Evolutionary conservation across 2,888 invertebrate species (phyloP), one percentile per base, ranked within the genome.

Genomic region (Lasioglossum calceatum): DNA sequence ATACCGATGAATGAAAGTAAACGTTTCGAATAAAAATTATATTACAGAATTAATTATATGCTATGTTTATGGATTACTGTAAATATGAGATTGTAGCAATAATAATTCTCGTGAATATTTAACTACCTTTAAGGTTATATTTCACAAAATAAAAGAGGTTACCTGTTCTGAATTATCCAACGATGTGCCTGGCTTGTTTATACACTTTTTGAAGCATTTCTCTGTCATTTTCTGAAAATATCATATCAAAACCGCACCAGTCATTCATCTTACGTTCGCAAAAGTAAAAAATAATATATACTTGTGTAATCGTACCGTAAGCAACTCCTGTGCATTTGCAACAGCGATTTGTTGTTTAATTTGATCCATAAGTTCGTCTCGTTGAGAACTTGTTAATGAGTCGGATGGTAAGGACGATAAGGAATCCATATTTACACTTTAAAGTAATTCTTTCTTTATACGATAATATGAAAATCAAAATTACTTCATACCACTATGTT

Each of bases 171-270:
- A 98, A 94, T 97, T 98, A 95, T 98, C 99, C 90, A 99, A 95
- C 2, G 98, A 97, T 19, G 98, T 97, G 36, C 99, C 99, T 44
- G 99, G 99, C 95, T 98, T 99, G 79, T 96, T 96, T 92, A 99
- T 97, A 95, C 99, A 99, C 94, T 99, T 99, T 95, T 98, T 98
- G 95, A 99, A 99, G 96, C 99, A 99, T 96, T 99, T 99, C 94
- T 99, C 98, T 73, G 99, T 98, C 97, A 99, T 98, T 97, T 99
- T 99, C 97, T 98, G 95, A 67, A 96, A 96, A 92, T 80, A 91
- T 14, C 7, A 64, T 27, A 79, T 50, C 7, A 81, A 81, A 84
- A 14, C 14, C 61, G 16, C 32, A 47, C n/a, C 58, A 47, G 87
- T 87, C 77, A 89, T 88, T 91, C 85, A 91, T 72, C 23, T 42